Percentiles rank a stretch among this genome's conserved stretches.
Evolutionary conservation across 1,140 invertebrate genomes (phyloP).

Genomic region (Panulirus ornatus): DNA sequence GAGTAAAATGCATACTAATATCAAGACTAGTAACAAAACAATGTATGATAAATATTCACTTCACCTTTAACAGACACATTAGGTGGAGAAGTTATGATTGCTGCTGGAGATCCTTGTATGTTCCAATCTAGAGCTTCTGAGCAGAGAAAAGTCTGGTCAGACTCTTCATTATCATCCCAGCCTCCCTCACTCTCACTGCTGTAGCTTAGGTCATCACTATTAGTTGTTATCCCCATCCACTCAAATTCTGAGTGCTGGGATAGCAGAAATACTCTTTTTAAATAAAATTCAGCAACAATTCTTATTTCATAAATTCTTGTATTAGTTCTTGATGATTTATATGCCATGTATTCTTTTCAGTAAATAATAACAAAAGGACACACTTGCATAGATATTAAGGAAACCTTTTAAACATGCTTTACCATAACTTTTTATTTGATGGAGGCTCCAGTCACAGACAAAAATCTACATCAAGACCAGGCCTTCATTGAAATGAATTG

Average conservation of each 20-base stretch:
- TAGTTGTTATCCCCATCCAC: conserved; percentile 90
- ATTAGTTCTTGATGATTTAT: too few species aligned
- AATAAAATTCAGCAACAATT: too few species aligned
- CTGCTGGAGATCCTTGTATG: conserved; percentile 63
- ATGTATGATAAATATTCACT: background rate
- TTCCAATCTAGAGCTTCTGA: conserved; percentile 62
- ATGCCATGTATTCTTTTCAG: too few species aligned
- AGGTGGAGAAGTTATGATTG: conserved; percentile 65
- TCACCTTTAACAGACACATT: conserved; percentile 69
- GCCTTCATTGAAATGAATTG: too few species aligned
- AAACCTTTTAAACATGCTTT: too few species aligned
- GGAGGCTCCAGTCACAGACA: too few species aligned
- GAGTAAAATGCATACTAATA: background rate
- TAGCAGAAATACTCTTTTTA: background rate
- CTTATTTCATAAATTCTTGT: too few species aligned
- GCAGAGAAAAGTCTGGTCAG: conserved; percentile 31
- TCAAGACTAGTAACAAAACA: background rate
- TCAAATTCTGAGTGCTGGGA: conserved; percentile 79
- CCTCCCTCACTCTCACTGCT: conserved; percentile 77
- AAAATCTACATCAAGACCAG: too few species aligned
- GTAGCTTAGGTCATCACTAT: conserved; percentile 91
- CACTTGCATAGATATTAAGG: too few species aligned
- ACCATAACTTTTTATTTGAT: too few species aligned
- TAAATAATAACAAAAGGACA: too few species aligned
- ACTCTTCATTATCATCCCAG: conserved; percentile 76